phyloP scores from a whole-genome alignment of 2,797 vertebrate genomes.

The Hydrophis major region DNA sequence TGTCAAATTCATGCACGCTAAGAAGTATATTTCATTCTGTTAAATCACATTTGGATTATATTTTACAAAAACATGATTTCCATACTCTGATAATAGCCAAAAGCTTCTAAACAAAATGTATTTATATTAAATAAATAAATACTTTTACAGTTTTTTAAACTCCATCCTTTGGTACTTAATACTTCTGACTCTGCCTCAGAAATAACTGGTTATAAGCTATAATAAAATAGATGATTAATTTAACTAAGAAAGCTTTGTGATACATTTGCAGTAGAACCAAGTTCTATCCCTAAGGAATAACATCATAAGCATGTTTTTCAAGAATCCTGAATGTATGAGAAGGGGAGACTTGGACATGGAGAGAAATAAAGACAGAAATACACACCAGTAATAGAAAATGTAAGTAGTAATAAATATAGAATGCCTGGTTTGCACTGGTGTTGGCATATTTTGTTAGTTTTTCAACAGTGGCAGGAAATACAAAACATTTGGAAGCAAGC shows the following conservation, averaged over 20 bases:
- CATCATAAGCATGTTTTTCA: background rate
- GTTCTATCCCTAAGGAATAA: conserved; percentile 20
- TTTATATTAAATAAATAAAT: background rate
- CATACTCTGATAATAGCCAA: background rate
- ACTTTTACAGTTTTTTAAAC: background rate
- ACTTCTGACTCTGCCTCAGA: background rate
- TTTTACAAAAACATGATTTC: background rate
- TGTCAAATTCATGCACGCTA: background rate
- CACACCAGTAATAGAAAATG: background rate
- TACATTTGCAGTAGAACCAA: conserved; percentile 32
- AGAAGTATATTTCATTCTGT: background rate
- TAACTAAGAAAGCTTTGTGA: background rate
- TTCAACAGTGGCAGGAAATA: background rate
- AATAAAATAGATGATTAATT: background rate
- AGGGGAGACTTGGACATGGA: background rate
- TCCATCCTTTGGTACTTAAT: background rate
- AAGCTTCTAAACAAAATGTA: background rate
- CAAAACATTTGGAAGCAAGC: accelerated
- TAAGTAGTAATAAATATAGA: background rate
- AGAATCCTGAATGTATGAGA: background rate
- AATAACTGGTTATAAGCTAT: background rate
- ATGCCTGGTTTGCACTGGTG: background rate
- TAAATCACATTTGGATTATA: background rate
- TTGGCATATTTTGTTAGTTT: background rate
- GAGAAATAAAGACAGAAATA: background rate